Conservation (phyloP, 2,113 vertebrate genomes). For the Nesoenas mayeri region DNA sequence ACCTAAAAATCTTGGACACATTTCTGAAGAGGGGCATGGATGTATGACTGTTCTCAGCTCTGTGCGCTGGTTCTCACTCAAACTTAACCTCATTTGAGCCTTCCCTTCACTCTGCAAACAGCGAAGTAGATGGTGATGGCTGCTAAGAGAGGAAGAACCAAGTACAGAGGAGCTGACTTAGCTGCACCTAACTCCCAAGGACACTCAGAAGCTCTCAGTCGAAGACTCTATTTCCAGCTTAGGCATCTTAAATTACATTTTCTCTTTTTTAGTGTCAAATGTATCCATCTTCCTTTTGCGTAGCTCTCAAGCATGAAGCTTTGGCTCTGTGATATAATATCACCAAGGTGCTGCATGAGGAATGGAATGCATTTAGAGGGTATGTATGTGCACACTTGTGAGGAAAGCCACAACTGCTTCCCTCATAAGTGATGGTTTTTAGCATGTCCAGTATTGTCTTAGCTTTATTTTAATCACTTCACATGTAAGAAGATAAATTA, state of each 20-base stretch:
- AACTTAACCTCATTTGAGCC: no score
- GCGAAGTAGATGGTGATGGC: neutral
- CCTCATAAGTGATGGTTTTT: neutral
- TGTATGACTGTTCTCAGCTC: no score
- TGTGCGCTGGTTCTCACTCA: no score
- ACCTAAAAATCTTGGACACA: no score
- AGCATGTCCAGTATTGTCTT: neutral
- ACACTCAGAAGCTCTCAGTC: neutral
- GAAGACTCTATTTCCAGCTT: neutral
- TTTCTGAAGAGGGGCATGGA: no score
- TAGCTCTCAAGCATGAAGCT: neutral
- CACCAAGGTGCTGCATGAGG: neutral
- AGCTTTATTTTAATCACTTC: neutral
- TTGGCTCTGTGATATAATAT: neutral
- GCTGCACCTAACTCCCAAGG: neutral
- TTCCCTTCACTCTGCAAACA: no score
- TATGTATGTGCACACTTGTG: neutral
- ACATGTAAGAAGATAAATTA: neutral
- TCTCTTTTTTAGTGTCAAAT: neutral
- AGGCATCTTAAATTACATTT: neutral
- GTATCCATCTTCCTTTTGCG: neutral
- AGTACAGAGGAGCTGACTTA: neutral
- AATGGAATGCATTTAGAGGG: neutral
- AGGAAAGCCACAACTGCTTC: neutral
- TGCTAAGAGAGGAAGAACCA: neutral